phyloP scores from a whole-genome alignment of 2,113 vertebrate species.

The Halcyon malimbica region DNA sequence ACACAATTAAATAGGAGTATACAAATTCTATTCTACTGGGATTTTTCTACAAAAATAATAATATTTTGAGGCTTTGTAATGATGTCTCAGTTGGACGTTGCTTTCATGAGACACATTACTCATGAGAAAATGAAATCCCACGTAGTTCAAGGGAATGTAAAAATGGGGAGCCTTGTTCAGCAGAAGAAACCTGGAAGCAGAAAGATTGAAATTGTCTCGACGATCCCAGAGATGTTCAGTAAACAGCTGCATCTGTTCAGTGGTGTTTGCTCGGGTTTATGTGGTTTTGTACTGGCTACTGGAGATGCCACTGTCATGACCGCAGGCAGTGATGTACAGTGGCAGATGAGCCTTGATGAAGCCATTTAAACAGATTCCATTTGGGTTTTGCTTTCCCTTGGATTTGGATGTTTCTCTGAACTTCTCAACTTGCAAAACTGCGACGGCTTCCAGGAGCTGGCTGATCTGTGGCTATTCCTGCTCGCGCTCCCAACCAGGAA shows the following conservation, averaged over 20 bases:
- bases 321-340: neutral
- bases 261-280: neutral
- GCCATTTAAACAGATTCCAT: neutral
- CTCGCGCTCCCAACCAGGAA: neutral
- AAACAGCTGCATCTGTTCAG: neutral
- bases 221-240: neutral
- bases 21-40: neutral
- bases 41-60: neutral
- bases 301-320: neutral
- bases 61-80: constrained; percentile 25
- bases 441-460: neutral
- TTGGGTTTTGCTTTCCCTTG: neutral
- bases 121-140: constrained; percentile 31
- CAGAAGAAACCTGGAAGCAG: neutral
- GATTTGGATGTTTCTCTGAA: neutral
- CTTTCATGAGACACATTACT: constrained; percentile 23
- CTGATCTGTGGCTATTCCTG: neutral
- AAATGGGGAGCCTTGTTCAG: neutral
- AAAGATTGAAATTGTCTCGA: neutral
- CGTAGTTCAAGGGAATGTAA: neutral
- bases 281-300: neutral
- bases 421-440: neutral
- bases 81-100: neutral
- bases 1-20: constrained; percentile 14
- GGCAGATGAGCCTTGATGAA: neutral